Percentiles rank a stretch among this genome's conserved stretches.
Conservation (phyloP, 1,140 invertebrate genomes). For the Zaprionus nigranus region DNA sequence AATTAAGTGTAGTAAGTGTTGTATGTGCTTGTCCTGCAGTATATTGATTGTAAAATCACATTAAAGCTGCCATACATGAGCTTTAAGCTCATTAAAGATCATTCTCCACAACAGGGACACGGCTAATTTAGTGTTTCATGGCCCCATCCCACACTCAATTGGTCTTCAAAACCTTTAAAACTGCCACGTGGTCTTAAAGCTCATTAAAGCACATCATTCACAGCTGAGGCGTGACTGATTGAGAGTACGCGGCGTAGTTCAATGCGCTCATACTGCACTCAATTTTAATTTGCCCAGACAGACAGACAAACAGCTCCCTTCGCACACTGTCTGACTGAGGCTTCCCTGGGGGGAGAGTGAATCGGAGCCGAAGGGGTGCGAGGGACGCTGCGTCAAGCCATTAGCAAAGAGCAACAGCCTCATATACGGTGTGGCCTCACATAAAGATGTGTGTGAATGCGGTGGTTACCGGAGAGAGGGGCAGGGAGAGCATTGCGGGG, state of each 20-base stretch:
- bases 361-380: neutral
- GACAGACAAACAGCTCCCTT: slow-evolving; percentile 35
- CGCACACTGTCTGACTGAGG: slow-evolving; percentile 14
- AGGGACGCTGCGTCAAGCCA: slow-evolving; percentile 50
- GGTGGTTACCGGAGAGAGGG: neutral
- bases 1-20: too few species aligned
- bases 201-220: neutral
- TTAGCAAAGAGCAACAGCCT: slow-evolving; percentile 67
- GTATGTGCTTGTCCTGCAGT: too few species aligned
- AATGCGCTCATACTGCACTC: slow-evolving; percentile 75
- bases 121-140: too few species aligned
- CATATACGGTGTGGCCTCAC: slow-evolving; percentile 18
- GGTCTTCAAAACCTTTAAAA: neutral
- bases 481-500: neutral
- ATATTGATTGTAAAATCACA: neutral
- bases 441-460: neutral
- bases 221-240: slow-evolving; percentile 19
- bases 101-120: too few species aligned
- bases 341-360: slow-evolving; percentile 43
- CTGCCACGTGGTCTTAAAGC: neutral
- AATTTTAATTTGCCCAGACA: slow-evolving; percentile 78
- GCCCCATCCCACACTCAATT: too few species aligned
- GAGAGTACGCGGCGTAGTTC: slow-evolving; percentile 56
- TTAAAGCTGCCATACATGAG: neutral
- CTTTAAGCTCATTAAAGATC: neutral